Conservation (phyloP, 2,113 vertebrate species). For the Aleadryas rufinucha region DNA sequence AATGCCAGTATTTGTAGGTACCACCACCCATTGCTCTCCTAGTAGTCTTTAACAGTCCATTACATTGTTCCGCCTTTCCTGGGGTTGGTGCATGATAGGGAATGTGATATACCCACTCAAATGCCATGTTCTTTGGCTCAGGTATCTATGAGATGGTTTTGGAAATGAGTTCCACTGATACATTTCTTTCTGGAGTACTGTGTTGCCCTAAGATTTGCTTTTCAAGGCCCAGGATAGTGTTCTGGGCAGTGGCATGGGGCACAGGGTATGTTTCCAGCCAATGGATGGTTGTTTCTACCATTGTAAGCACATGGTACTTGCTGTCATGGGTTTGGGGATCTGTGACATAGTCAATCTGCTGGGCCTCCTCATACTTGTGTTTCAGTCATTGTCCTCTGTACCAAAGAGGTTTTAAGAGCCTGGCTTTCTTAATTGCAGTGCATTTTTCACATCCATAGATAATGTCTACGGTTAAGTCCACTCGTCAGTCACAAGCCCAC, state of each 20-base stretch:
- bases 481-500: neutral
- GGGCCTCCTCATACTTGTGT: accelerated
- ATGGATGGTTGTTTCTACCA: neutral
- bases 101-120: neutral
- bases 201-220: neutral
- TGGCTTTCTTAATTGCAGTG: neutral
- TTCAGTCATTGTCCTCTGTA: neutral
- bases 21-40: neutral
- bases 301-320: neutral
- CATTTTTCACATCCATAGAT: neutral
- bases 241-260: too few relatives aligned
- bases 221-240: neutral
- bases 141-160: neutral
- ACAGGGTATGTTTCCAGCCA: neutral
- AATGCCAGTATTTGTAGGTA: neutral
- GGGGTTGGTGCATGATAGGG: neutral
- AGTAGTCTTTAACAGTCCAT: neutral
- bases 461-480: neutral
- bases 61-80: neutral
- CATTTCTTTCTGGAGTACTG: neutral
- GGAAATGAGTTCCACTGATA: neutral
- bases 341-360: neutral
- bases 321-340: neutral
- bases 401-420: neutral
- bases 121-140: neutral